Percentiles rank a stretch among this genome's conserved stretches.
Conservation (phyloP, 2,888 invertebrate genomes). For the Eucera pruinosa region DNA sequence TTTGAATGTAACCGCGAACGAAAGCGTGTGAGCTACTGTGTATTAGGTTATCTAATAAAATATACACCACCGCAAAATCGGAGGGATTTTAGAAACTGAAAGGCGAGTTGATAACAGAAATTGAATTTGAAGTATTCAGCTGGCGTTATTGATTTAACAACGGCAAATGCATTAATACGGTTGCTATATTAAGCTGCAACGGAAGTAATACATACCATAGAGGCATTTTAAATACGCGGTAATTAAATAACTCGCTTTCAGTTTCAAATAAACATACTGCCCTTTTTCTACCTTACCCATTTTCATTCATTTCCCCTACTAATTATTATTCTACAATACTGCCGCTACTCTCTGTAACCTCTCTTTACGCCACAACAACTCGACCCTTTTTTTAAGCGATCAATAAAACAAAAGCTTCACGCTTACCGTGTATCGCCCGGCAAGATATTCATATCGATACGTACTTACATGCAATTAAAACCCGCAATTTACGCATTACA, state of each 20-base stretch:
- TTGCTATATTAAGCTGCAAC: neutral
- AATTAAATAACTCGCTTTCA: constrained; percentile 1
- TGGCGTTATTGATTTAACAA: constrained; percentile 3
- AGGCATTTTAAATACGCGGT: neutral
- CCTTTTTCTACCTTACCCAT: neutral
- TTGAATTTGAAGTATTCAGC: constrained; percentile 7
- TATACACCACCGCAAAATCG: neutral
- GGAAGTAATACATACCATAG: constrained; percentile 9
- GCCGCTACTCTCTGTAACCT: neutral
- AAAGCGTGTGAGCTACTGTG: neutral
- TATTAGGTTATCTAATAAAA: neutral
- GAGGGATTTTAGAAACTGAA: neutral
- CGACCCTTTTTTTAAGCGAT: constrained; percentile 7
- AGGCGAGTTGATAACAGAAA: constrained; percentile 12
- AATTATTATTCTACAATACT: constrained; percentile 2
- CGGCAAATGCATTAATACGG: constrained; percentile 3
- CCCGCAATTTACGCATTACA: neutral
- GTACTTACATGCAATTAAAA: constrained; percentile 28
- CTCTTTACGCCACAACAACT: neutral
- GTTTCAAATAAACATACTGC: constrained; percentile 4
- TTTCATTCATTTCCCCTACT: neutral
- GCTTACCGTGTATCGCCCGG: neutral
- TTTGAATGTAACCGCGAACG: neutral
- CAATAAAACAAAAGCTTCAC: constrained; percentile 17
- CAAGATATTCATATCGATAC: neutral